These are phyloP conservation scores for Crax fasciolata DNA, from an alignment of 2,797 vertebrate species.

Conservation along the genomic window DNA sequence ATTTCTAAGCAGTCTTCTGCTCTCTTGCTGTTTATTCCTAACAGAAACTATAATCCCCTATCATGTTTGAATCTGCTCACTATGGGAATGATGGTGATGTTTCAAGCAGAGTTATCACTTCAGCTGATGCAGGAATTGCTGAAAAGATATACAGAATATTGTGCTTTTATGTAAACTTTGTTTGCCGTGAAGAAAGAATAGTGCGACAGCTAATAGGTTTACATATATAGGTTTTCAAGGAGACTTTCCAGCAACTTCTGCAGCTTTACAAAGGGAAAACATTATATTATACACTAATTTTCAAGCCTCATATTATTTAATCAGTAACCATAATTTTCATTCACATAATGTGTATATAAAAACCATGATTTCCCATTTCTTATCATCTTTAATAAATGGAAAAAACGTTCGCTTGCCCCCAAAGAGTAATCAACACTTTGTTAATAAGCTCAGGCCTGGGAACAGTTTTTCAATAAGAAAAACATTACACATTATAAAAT, in stretches of 20 bases:
- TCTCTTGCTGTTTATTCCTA: not conserved
- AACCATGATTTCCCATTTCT: constrained; percentile 51
- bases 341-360: constrained; percentile 59
- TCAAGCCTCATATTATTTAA: constrained; percentile 71
- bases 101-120: not conserved
- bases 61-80: not conserved
- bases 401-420: constrained; percentile 56
- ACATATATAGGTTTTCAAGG: not conserved
- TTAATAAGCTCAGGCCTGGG: constrained; percentile 76
- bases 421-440: constrained; percentile 76
- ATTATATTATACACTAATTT: constrained; percentile 60
- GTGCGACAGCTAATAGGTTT: not conserved
- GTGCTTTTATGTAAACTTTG: constrained; percentile 7
- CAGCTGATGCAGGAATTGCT: not conserved
- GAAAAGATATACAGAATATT: not conserved
- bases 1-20: not conserved
- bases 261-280: constrained; percentile 36
- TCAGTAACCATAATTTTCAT: constrained; percentile 66
- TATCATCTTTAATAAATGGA: constrained; percentile 73
- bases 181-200: not conserved
- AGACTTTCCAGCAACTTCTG: constrained; percentile 19
- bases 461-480: constrained; percentile 76
- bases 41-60: not conserved
- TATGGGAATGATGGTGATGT: not conserved
- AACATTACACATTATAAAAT: constrained; percentile 77